Base-by-base conservation (phyloP, 2,888 invertebrate species). In the Agrochola macilenta region DNA sequence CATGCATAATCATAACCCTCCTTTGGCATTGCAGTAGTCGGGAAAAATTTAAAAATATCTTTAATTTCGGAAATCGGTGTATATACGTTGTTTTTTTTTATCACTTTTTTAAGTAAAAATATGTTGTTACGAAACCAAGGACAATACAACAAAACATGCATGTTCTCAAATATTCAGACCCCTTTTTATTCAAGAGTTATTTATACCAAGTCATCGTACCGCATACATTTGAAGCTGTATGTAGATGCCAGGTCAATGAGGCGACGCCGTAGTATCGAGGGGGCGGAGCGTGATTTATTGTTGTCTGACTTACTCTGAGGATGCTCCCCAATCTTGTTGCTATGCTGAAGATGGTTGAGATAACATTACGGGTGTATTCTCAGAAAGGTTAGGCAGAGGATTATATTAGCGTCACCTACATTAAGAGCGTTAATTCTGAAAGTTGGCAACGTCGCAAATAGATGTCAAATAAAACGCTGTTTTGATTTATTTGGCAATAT, bases 191-290 rank as follows among this genome's bases (percentile, higher is more conserved):
- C 12, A 52, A 43, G 57, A 43, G 71, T 52, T 43, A 43, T 57
- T 57, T 78, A 43, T 30, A 69, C 26, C 52, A 26, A 35, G 64
- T 69, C 71, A 74, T 26, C 60, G 63, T 35, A 39, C 23, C 39
- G 54, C 54, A 30, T 70, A 20, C 23, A 54, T 54, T 35, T 12
- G 65, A 35, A 61, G 76, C 20, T 26, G 46, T 83, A 87, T 87
- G 87, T 76, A 87, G 78, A 87, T 83, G 74, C 23, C 0, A 68
- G 79, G 20, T 79, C 85, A 87, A 87, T 87, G 87, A 87, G 83
- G 63, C 87, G 85, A 7, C 30, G 12, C 54, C 63, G 70, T 26
- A 35, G 54, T 74, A 87, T 85, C 58, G 83, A 49, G 66, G 73
- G 87, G 87, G 87, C 65, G 81, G 83, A 1, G 8, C 49, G 20